Conservation (phyloP, 2,888 invertebrate genomes). For the Molorchus minor region DNA sequence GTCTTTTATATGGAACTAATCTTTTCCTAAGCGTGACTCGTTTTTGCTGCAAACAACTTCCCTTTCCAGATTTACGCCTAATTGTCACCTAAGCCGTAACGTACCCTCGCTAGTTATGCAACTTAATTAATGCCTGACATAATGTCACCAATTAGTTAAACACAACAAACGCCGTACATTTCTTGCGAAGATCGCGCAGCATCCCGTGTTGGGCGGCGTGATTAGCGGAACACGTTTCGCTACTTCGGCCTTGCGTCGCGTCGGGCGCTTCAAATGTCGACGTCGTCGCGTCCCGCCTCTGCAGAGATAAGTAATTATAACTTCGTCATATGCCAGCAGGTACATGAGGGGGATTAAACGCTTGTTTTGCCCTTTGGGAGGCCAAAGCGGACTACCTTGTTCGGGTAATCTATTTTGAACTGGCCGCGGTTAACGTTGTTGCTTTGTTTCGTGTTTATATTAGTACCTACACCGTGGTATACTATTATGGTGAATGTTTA, state of each 20-base stretch:
- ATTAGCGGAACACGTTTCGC: conserved; percentile 7
- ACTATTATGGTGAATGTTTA: too few relatives aligned
- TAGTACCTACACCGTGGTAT: too few relatives aligned
- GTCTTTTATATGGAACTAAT: too few relatives aligned
- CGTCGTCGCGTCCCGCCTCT: background rate
- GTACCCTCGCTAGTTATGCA: background rate
- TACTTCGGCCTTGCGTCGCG: background rate
- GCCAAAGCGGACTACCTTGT: background rate
- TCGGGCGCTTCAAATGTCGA: background rate
- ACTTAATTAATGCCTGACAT: background rate
- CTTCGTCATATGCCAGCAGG: background rate
- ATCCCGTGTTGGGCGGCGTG: background rate
- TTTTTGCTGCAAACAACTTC: too few relatives aligned
- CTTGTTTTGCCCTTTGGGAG: background rate
- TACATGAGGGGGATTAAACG: background rate
- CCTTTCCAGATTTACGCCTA: too few relatives aligned
- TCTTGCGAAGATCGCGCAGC: background rate
- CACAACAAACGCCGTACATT: background rate
- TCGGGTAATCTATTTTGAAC: background rate
- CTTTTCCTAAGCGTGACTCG: too few relatives aligned
- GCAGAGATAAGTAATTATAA: conserved; percentile 14
- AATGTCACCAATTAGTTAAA: background rate
- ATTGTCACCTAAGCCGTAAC: too few relatives aligned
- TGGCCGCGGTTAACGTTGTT: background rate
- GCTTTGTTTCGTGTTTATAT: background rate